phyloP scores from a whole-genome alignment of 2,113 vertebrate species.

The Agelaius tricolor region DNA sequence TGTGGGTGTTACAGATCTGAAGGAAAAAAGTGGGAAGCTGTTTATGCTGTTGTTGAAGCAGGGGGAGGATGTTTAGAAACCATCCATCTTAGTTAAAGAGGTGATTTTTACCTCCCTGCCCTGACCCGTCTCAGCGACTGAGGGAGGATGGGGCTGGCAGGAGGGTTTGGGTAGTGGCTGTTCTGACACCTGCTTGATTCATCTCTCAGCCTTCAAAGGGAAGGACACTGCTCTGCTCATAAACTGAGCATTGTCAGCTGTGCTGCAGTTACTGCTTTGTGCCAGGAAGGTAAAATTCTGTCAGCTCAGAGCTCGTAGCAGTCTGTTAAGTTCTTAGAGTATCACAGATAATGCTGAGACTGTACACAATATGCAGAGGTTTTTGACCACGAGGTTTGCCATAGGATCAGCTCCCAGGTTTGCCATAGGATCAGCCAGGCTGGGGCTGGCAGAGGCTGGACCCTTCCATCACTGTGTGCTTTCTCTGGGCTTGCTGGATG shows the following conservation, averaged over 20 bases:
- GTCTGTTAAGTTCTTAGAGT: neutral
- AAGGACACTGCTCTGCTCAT: neutral
- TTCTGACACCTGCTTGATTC: neutral
- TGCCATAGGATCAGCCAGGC: neutral
- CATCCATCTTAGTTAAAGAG: neutral
- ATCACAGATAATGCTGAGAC: neutral
- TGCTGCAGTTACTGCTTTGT: neutral
- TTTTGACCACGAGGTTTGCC: neutral
- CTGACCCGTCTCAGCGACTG: fast-evolving
- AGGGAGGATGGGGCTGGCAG: neutral
- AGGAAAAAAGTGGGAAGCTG: neutral
- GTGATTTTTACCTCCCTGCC: neutral
- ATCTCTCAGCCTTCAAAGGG: neutral
- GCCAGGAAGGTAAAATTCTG: neutral
- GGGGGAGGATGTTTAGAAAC: neutral
- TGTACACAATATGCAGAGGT: fast-evolving
- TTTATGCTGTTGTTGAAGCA: neutral
- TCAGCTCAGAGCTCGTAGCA: neutral
- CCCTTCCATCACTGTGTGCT: neutral
- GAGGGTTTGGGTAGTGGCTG: neutral
- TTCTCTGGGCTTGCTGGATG: neutral
- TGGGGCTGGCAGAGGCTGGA: neutral
- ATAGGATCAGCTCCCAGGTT: neutral
- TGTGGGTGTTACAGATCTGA: neutral
- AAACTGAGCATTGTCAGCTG: neutral